Conservation (phyloP, 2,797 vertebrate species). For the Mormyrus hasselquistii region DNA sequence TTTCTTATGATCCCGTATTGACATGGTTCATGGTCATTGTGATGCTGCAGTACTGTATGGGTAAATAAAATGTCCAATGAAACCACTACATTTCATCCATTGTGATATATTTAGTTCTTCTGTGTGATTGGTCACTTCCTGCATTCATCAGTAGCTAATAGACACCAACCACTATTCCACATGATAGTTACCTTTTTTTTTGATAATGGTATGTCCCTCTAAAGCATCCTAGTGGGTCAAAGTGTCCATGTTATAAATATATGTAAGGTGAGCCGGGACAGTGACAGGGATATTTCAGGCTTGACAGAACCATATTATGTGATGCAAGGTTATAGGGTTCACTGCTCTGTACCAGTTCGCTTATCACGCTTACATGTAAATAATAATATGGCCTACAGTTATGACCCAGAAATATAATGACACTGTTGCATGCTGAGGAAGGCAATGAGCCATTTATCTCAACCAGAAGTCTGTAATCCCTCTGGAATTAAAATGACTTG, state of each 20-base stretch:
- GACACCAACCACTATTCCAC: too few species aligned
- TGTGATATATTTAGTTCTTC: not conserved
- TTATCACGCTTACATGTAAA: not conserved
- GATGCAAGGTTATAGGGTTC: conserved; percentile 30
- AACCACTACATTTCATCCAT: not conserved
- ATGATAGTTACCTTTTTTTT: not conserved
- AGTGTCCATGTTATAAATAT: not conserved
- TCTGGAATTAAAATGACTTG: conserved; percentile 47
- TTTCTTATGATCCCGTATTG: not conserved
- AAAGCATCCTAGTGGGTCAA: not conserved
- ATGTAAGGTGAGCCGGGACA: conserved; percentile 21
- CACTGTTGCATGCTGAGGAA: not conserved
- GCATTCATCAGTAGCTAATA: not conserved
- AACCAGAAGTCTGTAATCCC: conserved; percentile 33
- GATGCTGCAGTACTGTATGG: not conserved
- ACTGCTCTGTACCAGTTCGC: conserved; percentile 12
- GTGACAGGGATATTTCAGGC: conserved; percentile 38
- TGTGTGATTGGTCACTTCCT: not conserved
- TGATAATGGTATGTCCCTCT: not conserved
- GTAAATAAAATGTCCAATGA: not conserved
- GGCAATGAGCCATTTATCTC: conserved; percentile 24
- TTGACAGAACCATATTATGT: conserved; percentile 38
- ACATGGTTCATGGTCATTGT: not conserved
- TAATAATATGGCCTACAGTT: not conserved
- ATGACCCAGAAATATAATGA: not conserved